Evolutionary conservation across 2,797 vertebrate species (phyloP).

Genomic region (Picus viridis): DNA sequence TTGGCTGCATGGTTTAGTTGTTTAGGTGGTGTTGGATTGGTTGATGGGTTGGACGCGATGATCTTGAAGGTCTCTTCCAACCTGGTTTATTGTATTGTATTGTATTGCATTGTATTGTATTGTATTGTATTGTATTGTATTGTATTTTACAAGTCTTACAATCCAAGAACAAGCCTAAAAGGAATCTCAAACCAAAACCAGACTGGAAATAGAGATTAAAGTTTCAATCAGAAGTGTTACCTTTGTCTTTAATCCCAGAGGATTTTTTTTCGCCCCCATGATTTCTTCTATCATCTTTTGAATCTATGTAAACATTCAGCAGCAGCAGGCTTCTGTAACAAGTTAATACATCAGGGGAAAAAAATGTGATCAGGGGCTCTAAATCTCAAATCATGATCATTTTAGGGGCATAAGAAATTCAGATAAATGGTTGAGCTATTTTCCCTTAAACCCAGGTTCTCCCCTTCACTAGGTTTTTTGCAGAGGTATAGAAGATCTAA

Average conservation of each 20-base stretch:
- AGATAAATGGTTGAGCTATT: background rate
- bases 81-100: no score
- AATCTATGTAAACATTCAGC: background rate
- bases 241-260: background rate
- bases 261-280: background rate
- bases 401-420: background rate
- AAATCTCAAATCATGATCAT: background rate
- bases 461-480: background rate
- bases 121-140: no score
- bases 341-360: background rate
- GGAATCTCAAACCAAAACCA: background rate
- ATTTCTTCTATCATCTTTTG: background rate
- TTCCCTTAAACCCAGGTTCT: background rate
- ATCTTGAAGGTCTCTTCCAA: no score
- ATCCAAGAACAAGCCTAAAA: background rate
- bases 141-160: no score
- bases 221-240: background rate
- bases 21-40: no score
- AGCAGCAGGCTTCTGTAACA: background rate
- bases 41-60: no score
- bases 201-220: background rate
- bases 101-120: no score
- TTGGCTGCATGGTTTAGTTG: no score
- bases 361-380: background rate
- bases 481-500: background rate